Percentiles rank a stretch among this genome's conserved stretches.
Evolutionary conservation across 2,113 vertebrate genomes (phyloP).

Genomic region (Sciurus niger): DNA sequence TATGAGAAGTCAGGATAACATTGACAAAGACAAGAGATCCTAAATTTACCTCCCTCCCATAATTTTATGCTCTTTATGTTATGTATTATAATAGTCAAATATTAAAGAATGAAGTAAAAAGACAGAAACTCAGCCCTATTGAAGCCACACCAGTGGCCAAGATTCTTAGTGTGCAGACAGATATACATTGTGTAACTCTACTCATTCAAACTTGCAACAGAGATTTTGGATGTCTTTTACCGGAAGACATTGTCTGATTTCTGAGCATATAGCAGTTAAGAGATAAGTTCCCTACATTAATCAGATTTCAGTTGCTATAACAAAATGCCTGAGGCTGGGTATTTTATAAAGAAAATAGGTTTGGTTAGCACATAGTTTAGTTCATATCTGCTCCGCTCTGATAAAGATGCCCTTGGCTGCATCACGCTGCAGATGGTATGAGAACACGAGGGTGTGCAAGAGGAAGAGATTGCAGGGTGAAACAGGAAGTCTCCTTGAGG

Average conservation of each 20-base stretch:
- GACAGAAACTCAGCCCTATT: neutral
- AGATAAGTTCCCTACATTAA: neutral
- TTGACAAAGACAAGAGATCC: neutral
- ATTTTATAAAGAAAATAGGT: neutral
- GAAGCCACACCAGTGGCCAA: neutral
- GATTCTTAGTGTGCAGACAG: neutral
- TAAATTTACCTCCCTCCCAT: neutral
- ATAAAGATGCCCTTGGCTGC: neutral
- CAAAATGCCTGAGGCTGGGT: neutral
- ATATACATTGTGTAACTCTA: neutral
- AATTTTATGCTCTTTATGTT: neutral
- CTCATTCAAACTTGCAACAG: neutral
- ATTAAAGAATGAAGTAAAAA: conserved; percentile 40
- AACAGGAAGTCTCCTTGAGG: neutral
- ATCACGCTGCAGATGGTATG: neutral
- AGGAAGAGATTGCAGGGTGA: neutral
- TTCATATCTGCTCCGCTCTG: neutral
- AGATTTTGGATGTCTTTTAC: neutral
- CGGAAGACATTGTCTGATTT: neutral
- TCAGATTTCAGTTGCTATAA: neutral
- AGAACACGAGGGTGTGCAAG: neutral
- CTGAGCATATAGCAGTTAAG: neutral
- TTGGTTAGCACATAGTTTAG: neutral
- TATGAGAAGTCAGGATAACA: neutral
- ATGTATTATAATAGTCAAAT: neutral